Evolutionary conservation across 2,113 vertebrate species (phyloP), one percentile per base, ranked within the genome.

Genomic region (Morone chrysops): DNA sequence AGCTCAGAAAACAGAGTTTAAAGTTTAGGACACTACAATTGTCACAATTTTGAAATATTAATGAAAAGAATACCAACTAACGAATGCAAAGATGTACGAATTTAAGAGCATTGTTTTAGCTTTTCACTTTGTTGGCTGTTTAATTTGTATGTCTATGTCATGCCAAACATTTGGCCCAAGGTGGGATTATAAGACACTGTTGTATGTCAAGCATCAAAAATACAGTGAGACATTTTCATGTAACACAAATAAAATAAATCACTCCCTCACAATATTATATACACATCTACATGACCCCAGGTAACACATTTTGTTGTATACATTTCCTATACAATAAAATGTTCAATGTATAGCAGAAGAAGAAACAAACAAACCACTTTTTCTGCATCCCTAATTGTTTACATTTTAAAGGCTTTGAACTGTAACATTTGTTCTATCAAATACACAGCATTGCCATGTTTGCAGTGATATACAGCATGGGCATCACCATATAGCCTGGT

Each of bases 1-100:
- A 22, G 68, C 40, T 81, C 17, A 22, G 48, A 81, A 48, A 76
- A 65, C 50, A 54, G 67, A 68, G 57, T 81, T 78, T 63, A 67
- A 80, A 78, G 62, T 78, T 76, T 0, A 40, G 25, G 62, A 62
- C 8, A 0, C 8, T 47, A 63, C 59, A 51, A 79, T 67, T 40
- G 40, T 69, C 56, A 22, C 51, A 43, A 25, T 48, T 17, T 38
- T 83, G 56, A 70, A 71, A 80, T 31, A 25, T 84, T 71, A 59
- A 80, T 47, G 31, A 75, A 68, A 78, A 61, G 18, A 65, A 65
- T 14, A 53, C 25, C 13, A 66, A 47, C 18, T 41, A 63, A 75
- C 71, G 16, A 38, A 54, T 20, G 38, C 14, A 47, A 22, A 36
- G 8, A 54, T 1, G 7, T 41, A 10, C 7, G 6, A 47, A 17